phyloP scores from a whole-genome alignment of 2,888 invertebrate genomes.

The Epinotia nisella region DNA sequence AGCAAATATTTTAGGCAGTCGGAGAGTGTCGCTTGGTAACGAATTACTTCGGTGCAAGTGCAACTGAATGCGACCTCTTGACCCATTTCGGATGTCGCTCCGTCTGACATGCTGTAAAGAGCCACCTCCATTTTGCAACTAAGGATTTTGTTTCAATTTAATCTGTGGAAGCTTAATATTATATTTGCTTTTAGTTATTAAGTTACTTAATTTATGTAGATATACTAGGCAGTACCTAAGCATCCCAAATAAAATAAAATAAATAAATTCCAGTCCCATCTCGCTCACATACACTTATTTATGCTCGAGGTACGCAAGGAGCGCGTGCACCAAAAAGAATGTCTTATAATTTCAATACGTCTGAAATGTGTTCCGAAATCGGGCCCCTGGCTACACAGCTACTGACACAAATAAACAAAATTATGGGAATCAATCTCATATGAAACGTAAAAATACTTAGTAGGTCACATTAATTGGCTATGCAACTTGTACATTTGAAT shows the following conservation, averaged over 20 bases:
- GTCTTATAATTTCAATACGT: not conserved
- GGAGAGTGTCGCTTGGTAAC: constrained; percentile 51
- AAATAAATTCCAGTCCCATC: not conserved
- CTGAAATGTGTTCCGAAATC: no score
- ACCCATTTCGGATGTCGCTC: constrained; percentile 67
- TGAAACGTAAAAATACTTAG: no score
- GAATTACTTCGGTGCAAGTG: constrained; percentile 63
- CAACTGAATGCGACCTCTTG: constrained; percentile 66
- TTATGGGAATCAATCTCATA: no score
- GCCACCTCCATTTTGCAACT: not conserved
- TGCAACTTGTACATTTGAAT: no score
- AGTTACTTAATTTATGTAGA: no score
- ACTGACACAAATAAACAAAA: not conserved
- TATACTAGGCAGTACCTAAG: no score
- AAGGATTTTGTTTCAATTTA: not conserved
- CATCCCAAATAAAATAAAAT: no score
- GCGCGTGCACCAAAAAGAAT: not conserved
- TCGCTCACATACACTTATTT: not conserved
- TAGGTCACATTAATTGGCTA: no score
- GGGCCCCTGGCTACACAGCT: not conserved
- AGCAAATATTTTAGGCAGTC: constrained; percentile 48
- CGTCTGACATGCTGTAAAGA: constrained; percentile 46
- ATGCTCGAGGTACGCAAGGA: not conserved
- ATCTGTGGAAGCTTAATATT: no score
- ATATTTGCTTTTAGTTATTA: no score